Evolutionary conservation across 2,797 vertebrate species (phyloP).

Genomic region (Sebastes taczanowskii): DNA sequence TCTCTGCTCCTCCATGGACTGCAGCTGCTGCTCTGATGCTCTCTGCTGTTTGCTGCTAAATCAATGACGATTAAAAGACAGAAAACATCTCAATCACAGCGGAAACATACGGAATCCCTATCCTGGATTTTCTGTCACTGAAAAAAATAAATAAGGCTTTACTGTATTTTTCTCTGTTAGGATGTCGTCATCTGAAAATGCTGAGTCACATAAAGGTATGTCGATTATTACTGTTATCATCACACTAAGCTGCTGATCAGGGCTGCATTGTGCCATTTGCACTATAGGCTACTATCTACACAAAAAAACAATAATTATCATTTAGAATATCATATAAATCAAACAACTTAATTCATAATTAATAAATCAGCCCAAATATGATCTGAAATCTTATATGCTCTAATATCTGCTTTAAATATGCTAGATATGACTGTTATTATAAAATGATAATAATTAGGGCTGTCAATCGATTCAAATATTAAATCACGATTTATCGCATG

Average conservation of each 20-base stretch:
- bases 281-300: neutral
- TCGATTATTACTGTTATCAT: neutral
- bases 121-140: accelerated
- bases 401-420: neutral
- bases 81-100: neutral
- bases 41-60: neutral
- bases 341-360: neutral
- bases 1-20: neutral
- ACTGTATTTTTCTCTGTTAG: neutral
- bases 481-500: no score
- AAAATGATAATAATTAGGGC: neutral
- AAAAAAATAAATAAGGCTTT: neutral
- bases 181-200: slow-evolving; percentile 70
- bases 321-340: neutral
- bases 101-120: neutral
- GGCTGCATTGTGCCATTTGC: neutral
- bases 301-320: neutral
- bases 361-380: neutral
- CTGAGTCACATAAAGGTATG: slow-evolving; percentile 72
- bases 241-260: neutral
- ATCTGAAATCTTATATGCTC: neutral
- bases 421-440: neutral
- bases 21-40: slow-evolving; percentile 16
- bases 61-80: neutral
- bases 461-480: no score